Conservation (phyloP, 2,113 vertebrate genomes). For the Falcunculus frontatus region DNA sequence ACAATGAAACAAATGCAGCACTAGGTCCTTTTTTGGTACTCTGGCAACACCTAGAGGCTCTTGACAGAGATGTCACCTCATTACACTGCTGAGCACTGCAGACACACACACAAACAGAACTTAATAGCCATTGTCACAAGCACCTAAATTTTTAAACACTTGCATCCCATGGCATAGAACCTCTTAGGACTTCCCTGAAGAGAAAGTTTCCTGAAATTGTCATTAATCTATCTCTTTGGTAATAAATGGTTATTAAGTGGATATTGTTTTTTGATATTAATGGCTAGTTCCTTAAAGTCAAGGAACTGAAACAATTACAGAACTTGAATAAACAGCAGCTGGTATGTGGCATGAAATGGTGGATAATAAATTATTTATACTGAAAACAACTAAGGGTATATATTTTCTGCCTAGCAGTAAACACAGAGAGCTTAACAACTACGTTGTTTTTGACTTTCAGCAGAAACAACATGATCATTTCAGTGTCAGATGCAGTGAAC, state of each 20-base stretch:
- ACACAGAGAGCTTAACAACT: not conserved
- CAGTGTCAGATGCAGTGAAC: not conserved
- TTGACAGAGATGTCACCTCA: not conserved
- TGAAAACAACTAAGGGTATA: not conserved
- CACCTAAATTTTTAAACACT: not conserved
- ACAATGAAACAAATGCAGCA: not conserved
- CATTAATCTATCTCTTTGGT: not conserved
- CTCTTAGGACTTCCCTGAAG: not conserved
- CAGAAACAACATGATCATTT: not conserved
- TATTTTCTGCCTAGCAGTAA: not conserved
- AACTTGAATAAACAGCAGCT: not conserved
- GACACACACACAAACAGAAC: not conserved
- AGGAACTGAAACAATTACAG: not conserved
- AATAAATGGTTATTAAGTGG: not conserved
- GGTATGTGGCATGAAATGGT: not conserved
- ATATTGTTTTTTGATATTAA: not conserved
- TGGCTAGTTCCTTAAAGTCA: not conserved
- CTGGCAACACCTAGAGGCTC: constrained; percentile 45
- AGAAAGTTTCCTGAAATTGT: not conserved
- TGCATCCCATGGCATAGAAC: not conserved
- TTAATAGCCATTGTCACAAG: not conserved
- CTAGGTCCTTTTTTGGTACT: not conserved
- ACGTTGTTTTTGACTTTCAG: not conserved
- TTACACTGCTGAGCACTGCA: not conserved
- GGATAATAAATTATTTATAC: constrained; percentile 16